Percentiles rank a stretch among this genome's conserved stretches.
These are phyloP conservation scores for Eupithecia inturbata DNA, from an alignment of 2,888 invertebrate species.

Conservation along the genomic window DNA sequence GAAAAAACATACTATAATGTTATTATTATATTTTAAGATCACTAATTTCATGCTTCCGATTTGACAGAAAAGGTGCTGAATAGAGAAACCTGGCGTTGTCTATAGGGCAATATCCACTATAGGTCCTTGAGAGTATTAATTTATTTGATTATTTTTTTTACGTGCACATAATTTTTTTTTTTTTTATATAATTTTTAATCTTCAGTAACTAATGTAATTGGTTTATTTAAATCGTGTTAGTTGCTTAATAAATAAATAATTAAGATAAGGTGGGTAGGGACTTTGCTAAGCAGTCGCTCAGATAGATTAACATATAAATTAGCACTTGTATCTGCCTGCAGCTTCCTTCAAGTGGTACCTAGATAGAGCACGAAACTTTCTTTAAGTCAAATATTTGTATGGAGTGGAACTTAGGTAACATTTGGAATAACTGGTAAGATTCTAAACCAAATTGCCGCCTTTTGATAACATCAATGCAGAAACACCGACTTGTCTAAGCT, in stretches of 20 bases:
- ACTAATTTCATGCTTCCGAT: background rate
- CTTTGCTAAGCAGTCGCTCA: background rate
- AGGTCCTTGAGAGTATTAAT: no score
- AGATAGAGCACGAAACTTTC: background rate
- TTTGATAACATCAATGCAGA: background rate
- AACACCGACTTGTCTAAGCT: background rate
- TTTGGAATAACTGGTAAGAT: background rate
- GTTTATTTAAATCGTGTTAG: no score
- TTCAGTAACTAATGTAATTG: no score
- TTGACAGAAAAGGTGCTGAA: background rate
- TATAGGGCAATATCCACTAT: background rate
- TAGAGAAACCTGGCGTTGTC: background rate
- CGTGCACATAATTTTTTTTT: no score
- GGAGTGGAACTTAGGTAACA: background rate
- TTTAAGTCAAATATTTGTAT: background rate
- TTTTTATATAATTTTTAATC: no score
- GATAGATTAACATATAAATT: background rate
- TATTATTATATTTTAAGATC: background rate
- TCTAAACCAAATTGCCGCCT: background rate
- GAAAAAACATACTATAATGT: background rate
- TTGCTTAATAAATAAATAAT: no score
- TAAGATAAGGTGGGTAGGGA: background rate
- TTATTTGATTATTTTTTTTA: no score
- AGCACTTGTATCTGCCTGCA: background rate
- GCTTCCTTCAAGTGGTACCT: background rate